Evolutionary conservation across 2,888 invertebrate genomes (phyloP).

Genomic region (Polyommatus icarus): DNA sequence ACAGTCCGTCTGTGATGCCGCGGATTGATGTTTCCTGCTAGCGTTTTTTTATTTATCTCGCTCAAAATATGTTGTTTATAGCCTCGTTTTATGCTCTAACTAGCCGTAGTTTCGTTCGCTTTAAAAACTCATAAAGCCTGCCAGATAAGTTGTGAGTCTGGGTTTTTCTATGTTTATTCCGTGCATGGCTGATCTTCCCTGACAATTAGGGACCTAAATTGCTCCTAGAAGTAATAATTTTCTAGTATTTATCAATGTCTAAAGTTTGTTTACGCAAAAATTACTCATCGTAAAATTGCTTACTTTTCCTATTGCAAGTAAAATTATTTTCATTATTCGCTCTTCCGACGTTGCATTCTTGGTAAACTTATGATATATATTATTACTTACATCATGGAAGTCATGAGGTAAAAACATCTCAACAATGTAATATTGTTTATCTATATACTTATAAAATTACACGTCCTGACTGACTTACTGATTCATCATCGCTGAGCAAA

Average conservation of each 20-base stretch:
- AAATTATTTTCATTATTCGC: background rate
- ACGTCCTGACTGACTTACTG: too few relatives aligned
- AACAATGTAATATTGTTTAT: too few relatives aligned
- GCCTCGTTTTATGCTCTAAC: background rate
- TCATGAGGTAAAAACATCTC: background rate
- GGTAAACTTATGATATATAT: too few relatives aligned
- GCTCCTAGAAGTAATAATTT: background rate
- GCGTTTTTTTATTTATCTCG: conserved; percentile 46
- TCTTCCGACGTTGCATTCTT: too few relatives aligned
- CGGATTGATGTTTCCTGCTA: conserved; percentile 62
- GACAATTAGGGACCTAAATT: background rate
- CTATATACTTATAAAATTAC: too few relatives aligned
- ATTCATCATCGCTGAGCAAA: too few relatives aligned
- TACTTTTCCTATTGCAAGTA: background rate
- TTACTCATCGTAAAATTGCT: background rate
- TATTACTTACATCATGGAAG: too few relatives aligned
- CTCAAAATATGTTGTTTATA: conserved; percentile 28
- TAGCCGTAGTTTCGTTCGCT: background rate
- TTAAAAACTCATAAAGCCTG: background rate
- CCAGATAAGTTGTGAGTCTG: background rate
- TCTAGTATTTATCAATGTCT: background rate
- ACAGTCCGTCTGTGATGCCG: conserved; percentile 53
- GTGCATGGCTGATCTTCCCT: background rate
- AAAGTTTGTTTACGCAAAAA: background rate
- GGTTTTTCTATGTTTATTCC: background rate